Evolutionary conservation across 2,797 vertebrate species (phyloP), one percentile per base, ranked within the genome.

Genomic region (Sus cebifrons): DNA sequence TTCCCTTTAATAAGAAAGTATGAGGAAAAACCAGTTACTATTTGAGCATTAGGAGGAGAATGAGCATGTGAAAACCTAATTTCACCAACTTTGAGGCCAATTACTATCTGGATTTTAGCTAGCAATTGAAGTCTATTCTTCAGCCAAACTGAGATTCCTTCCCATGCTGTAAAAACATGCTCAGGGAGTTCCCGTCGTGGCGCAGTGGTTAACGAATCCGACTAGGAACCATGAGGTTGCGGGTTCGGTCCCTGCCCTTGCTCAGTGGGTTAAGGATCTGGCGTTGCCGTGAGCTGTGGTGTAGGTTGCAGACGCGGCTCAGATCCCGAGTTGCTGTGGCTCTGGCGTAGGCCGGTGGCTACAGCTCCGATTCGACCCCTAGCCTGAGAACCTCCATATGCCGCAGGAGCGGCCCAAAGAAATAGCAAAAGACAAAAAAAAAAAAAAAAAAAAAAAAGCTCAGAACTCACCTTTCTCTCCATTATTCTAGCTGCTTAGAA

Each of bases 1-100:
- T 98, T 97, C 86, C 82, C 94, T 73, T 88, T 97, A 83, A 49
- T 98, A 97, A 77, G 79, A 97, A 98, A 97, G 97, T 40, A 54
- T 96, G 95, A 83, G 91, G 91, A 89, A 95, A 96, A 96, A 44
- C n/a, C 94, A 96, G 95, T 96, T 96, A 96, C 49, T 97, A 60
- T 3, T 67, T 27, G 9, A 90, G 96, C 91, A 97, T 97, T 94
- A 95, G 44, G 20, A 97, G 77, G 58, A 96, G 95, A 97, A 84
- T 68, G 89, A 96, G 65, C 81, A 90, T 25, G 54, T 89, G 95
- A 92, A 96, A 75, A 23, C 52, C 75, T 94, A 91, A 94, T n/a
- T 78, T 96, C 91, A 96, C 68, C 89, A 97, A 2, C 32, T 36
- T 36, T 12, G 77, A 70, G 68, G 97, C 90, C 32, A 96, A 92